Conservation (phyloP, 2,797 vertebrate genomes). For the Fringilla coelebs region DNA sequence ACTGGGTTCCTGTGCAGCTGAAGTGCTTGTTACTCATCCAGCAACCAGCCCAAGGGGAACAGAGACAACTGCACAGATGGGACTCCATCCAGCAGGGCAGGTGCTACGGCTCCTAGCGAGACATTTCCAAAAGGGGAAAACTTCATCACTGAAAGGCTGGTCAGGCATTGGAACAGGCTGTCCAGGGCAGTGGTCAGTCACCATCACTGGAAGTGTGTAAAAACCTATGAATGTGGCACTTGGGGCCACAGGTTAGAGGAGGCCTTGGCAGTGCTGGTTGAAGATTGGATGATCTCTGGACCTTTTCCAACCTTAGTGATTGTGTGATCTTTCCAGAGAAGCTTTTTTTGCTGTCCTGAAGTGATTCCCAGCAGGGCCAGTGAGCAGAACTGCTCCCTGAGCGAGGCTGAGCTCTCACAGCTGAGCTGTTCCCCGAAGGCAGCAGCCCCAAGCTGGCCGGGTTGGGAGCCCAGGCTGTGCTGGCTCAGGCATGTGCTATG, state of each 20-base stretch:
- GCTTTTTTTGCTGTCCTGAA: neutral
- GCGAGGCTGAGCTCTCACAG: fast-evolving
- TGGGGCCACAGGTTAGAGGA: fast-evolving
- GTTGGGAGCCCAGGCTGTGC: neutral
- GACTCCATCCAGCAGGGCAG: neutral
- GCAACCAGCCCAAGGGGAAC: neutral
- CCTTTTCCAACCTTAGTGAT: neutral
- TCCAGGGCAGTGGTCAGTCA: neutral
- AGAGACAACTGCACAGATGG: neutral
- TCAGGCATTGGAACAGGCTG: neutral
- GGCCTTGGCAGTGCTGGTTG: neutral
- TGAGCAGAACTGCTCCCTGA: neutral
- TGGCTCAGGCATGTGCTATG: neutral
- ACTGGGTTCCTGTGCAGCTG: neutral
- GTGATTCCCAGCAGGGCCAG: fast-evolving
- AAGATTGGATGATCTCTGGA: neutral
- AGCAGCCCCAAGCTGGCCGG: neutral
- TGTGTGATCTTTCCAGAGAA: neutral
- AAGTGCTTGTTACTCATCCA: neutral
- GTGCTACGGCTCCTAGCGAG: neutral
- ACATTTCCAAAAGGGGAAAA: neutral
- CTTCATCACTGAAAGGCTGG: neutral
- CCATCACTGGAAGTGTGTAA: no score
- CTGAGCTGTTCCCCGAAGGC: neutral
- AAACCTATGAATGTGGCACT: neutral